Percentiles rank a stretch among this genome's conserved stretches.
These are phyloP conservation scores for Vidua chalybeata DNA, from an alignment of 2,113 vertebrate genomes.

Conservation along the genomic window DNA sequence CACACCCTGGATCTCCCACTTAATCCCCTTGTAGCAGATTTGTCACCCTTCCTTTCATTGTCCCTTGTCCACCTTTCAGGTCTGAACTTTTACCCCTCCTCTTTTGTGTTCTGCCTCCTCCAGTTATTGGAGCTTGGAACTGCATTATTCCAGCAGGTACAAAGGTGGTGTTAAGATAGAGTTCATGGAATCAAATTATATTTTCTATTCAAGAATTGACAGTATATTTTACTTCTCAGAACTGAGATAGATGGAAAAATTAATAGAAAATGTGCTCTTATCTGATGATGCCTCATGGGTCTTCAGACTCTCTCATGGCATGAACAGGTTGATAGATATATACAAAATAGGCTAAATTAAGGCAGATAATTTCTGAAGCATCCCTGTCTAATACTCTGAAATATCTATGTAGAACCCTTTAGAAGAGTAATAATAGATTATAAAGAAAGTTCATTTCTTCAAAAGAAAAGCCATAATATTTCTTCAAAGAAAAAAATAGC, in stretches of 20 bases:
- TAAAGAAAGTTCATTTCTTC: constrained; percentile 16
- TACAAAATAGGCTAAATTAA: constrained; percentile 38
- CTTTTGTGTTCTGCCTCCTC: neutral
- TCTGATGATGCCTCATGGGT: constrained; percentile 33
- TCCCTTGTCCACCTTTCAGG: neutral
- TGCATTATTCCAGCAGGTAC: neutral
- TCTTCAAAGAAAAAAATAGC: constrained; percentile 30
- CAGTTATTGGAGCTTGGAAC: neutral
- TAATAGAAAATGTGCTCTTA: constrained; percentile 52
- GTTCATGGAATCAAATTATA: neutral
- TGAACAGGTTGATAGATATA: constrained; percentile 1
- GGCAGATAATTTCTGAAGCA: neutral
- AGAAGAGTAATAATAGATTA: constrained; percentile 24
- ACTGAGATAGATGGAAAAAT: neutral
- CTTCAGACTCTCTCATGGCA: constrained; percentile 14
- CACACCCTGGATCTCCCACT: neutral
- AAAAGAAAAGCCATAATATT: constrained; percentile 23
- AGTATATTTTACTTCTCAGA: constrained; percentile 3
- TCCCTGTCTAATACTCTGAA: neutral
- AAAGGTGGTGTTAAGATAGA: neutral
- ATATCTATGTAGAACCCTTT: neutral
- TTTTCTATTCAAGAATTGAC: constrained; percentile 11
- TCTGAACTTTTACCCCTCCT: neutral
- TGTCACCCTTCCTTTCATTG: neutral
- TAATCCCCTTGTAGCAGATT: neutral